Percentiles rank a stretch among this genome's conserved stretches.
phyloP scores from a whole-genome alignment of 2,888 invertebrate genomes.

The Allolobophora icterica region DNA sequence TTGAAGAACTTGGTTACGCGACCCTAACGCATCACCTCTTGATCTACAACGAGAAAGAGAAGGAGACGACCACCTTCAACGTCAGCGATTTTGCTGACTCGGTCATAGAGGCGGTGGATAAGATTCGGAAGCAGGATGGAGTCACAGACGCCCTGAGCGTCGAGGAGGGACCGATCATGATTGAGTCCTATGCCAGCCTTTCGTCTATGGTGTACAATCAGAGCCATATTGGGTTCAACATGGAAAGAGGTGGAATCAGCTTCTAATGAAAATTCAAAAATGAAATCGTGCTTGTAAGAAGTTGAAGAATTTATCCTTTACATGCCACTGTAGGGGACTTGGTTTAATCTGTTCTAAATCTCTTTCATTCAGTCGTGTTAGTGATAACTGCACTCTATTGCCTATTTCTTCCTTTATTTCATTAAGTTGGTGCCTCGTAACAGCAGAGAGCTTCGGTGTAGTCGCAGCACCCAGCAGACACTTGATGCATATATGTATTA shows the following conservation, averaged over 20 bases:
- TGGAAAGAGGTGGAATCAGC: conserved; percentile 84
- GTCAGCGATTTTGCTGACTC: conserved; percentile 65
- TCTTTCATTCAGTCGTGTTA: not conserved
- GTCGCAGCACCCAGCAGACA: not conserved
- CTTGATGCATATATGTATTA: not conserved
- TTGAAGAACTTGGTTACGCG: conserved; percentile 78
- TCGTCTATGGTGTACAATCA: conserved; percentile 81
- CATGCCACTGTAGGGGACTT: not conserved
- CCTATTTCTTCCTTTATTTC: not conserved
- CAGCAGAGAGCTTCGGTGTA: not conserved
- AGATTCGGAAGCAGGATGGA: conserved; percentile 14
- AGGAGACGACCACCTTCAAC: conserved; percentile 63
- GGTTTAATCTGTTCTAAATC: conserved; percentile 10
- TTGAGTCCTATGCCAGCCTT: conserved; percentile 83
- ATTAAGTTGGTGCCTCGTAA: not conserved
- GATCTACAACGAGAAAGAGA: conserved; percentile 62
- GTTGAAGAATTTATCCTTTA: not conserved
- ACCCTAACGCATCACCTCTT: conserved; percentile 82
- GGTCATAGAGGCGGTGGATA: conserved; percentile 49
- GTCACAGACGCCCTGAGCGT: not conserved
- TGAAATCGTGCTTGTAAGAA: not conserved
- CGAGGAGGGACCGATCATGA: conserved; percentile 70
- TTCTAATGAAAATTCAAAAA: conserved; percentile 51
- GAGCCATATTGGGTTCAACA: conserved; percentile 83
- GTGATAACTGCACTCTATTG: not conserved